phyloP scores from a whole-genome alignment of 2,113 vertebrate genomes.

The Cichladusa arquata region DNA sequence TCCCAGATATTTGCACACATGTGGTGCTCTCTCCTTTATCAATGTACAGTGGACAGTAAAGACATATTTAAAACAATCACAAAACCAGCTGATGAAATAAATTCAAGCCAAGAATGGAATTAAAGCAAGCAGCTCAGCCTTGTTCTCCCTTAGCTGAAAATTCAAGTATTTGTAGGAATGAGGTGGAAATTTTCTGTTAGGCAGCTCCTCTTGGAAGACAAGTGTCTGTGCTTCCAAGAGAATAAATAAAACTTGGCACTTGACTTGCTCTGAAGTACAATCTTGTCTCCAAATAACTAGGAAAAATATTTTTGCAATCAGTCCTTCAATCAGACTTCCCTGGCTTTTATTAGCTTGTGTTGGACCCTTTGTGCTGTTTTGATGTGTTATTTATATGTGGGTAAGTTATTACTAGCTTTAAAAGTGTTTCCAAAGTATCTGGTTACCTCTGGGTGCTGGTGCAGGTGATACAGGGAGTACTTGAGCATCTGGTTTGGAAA shows the following conservation, averaged over 20 bases:
- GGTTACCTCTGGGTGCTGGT: conserved; percentile 63
- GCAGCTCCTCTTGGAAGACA: neutral
- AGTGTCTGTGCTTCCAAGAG: neutral
- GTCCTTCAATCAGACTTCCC: neutral
- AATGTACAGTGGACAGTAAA: neutral
- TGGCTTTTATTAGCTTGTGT: neutral
- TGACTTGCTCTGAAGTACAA: conserved; percentile 33
- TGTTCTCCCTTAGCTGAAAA: neutral
- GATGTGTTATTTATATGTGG: conserved; percentile 49
- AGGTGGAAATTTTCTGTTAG: neutral
- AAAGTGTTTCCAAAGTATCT: conserved; percentile 77
- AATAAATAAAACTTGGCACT: neutral
- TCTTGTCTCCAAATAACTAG: neutral
- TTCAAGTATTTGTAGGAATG: neutral
- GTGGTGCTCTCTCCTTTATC: fast-evolving
- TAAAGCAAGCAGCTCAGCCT: neutral
- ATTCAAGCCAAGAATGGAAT: neutral
- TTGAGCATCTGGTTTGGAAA: neutral
- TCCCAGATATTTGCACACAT: neutral
- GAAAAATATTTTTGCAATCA: neutral
- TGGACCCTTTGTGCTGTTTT: conserved; percentile 19
- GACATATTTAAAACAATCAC: neutral
- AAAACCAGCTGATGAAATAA: neutral
- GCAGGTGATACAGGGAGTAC: neutral
- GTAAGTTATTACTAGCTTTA: conserved; percentile 76